phyloP scores from a whole-genome alignment of 2,113 vertebrate species.

The Murina feae region DNA sequence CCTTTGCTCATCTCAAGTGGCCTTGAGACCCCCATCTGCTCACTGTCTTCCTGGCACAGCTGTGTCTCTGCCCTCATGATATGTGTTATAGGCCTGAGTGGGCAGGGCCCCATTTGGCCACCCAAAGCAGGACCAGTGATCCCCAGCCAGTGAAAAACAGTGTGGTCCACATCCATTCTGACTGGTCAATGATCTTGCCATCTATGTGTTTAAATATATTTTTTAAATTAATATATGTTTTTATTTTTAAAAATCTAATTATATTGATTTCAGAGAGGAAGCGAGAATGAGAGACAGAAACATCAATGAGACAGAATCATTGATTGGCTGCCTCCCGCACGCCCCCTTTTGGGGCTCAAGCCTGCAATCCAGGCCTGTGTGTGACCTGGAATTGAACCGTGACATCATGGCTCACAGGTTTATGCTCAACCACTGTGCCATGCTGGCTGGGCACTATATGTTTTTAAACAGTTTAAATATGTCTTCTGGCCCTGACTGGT shows the following conservation, averaged over 20 bases:
- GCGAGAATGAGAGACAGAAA: too few relatives aligned
- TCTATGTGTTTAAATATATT: background rate
- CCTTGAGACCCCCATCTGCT: background rate
- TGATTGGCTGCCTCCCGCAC: too few relatives aligned
- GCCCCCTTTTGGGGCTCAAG: too few relatives aligned
- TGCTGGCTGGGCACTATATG: too few relatives aligned
- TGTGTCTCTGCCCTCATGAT: background rate
- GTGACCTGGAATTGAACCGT: too few relatives aligned
- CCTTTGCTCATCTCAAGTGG: background rate
- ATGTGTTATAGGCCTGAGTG: background rate
- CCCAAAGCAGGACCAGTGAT: background rate
- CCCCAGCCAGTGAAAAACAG: background rate
- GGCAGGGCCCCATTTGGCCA: background rate
- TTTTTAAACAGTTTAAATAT: background rate
- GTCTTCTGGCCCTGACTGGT: background rate
- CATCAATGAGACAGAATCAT: too few relatives aligned
- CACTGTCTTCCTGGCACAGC: background rate
- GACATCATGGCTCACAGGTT: too few relatives aligned
- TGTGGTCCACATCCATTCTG: background rate
- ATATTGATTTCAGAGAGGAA: too few relatives aligned
- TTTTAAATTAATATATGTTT: background rate
- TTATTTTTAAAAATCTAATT: too few relatives aligned
- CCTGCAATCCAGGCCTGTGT: too few relatives aligned
- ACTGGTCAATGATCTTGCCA: background rate
- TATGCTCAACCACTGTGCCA: too few relatives aligned